Evolutionary conservation across 2,113 vertebrate species (phyloP).

Genomic region (Vidua chalybeata): DNA sequence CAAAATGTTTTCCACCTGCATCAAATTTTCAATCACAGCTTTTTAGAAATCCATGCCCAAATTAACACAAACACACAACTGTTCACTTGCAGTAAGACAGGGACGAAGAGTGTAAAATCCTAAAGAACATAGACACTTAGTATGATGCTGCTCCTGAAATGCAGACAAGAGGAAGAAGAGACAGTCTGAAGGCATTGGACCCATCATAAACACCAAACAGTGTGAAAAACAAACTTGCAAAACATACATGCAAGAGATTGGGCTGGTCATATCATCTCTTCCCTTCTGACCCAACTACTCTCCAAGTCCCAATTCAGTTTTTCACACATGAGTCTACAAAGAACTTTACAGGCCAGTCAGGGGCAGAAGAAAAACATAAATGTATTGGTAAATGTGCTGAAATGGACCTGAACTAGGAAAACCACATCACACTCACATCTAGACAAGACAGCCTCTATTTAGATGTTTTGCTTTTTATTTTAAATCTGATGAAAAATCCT

Average conservation of each 20-base stretch:
- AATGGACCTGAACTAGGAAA: neutral
- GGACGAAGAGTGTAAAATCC: neutral
- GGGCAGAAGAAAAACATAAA: neutral
- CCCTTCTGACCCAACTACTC: neutral
- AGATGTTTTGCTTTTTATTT: neutral
- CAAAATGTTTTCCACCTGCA: neutral
- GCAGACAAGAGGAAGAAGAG: neutral
- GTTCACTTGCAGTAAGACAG: neutral
- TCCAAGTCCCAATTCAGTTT: neutral
- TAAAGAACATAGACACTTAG: neutral
- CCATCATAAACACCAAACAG: neutral
- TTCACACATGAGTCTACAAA: neutral
- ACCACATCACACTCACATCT: neutral
- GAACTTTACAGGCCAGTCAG: neutral
- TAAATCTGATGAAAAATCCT: neutral
- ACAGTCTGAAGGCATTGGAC: neutral
- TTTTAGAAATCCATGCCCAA: neutral
- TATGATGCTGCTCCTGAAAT: neutral
- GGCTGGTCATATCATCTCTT: accelerated
- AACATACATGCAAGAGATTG: neutral
- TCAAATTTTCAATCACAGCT: neutral
- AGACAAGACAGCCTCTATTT: neutral
- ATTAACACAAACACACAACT: neutral
- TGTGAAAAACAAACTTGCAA: neutral
- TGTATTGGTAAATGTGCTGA: neutral